Conservation (phyloP, 2,113 vertebrate genomes). For the Spermophilus dauricus region DNA sequence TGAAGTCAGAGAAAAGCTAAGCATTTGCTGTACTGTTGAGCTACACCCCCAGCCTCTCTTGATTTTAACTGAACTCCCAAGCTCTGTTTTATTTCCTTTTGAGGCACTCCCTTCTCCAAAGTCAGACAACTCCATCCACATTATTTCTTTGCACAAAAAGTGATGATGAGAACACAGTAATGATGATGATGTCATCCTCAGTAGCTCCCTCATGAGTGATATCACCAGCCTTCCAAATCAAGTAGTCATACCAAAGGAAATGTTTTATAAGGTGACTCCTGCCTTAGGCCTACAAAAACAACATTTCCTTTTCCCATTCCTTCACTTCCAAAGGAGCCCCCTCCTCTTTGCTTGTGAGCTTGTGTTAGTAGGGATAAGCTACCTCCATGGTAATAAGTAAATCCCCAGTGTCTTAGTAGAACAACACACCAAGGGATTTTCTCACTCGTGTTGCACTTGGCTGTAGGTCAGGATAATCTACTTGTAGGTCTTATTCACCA, state of each 20-base stretch:
- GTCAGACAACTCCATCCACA: neutral
- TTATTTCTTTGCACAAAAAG: neutral
- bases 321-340: neutral
- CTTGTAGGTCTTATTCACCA: neutral
- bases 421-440: neutral
- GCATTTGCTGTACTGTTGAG: no score
- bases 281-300: neutral
- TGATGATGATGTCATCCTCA: neutral
- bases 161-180: neutral
- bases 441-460: neutral
- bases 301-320: neutral
- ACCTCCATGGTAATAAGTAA: neutral
- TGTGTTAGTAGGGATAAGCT: neutral
- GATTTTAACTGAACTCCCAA: neutral
- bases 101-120: neutral
- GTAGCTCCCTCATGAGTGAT: neutral
- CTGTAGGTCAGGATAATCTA: neutral
- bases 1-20: neutral
- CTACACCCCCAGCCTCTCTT: neutral
- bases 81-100: neutral
- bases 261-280: neutral
- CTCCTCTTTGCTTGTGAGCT: neutral
- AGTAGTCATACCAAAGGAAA: neutral
- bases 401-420: neutral
- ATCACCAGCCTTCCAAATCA: neutral